These are phyloP conservation scores for Siniperca scherzeri DNA, from an alignment of 2,797 vertebrate species.

Conservation along the genomic window DNA sequence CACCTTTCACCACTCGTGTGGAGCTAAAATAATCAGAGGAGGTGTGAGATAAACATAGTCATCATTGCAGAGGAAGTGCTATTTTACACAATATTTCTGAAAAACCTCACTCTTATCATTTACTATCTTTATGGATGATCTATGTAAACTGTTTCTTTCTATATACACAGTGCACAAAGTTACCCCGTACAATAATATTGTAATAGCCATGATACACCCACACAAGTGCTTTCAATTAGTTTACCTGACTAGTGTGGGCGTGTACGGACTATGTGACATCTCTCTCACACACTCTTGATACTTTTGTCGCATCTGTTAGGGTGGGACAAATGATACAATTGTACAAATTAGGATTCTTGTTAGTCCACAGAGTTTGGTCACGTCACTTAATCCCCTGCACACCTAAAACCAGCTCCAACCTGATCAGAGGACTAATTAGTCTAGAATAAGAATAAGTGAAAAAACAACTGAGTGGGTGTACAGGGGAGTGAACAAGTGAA, in stretches of 20 bases:
- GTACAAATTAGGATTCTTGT: not conserved
- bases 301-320: not conserved
- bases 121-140: constrained; percentile 3
- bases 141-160: constrained; percentile 7
- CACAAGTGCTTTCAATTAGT: constrained; percentile 26
- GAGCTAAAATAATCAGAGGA: constrained; percentile 58
- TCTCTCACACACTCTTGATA: not conserved
- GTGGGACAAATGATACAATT: not conserved
- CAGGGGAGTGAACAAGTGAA: not conserved
- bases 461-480: not conserved
- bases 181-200: not conserved
- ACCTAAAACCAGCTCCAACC: not conserved
- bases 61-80: constrained; percentile 47
- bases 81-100: constrained; percentile 32
- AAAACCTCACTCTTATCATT: not conserved
- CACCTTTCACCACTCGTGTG: constrained; percentile 37
- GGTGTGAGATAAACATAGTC: constrained; percentile 60
- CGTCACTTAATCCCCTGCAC: not conserved
- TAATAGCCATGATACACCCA: constrained; percentile 20
- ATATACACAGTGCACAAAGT: not conserved
- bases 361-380: not conserved
- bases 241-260: constrained; percentile 16
- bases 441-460: not conserved
- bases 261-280: not conserved
- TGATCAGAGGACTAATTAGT: constrained; percentile 1